A percentile compares a stretch with the other conserved stretches of the same genome.
Evolutionary conservation across 2,888 invertebrate species (phyloP).

Genomic region (Glyphotaelius pellucidus): DNA sequence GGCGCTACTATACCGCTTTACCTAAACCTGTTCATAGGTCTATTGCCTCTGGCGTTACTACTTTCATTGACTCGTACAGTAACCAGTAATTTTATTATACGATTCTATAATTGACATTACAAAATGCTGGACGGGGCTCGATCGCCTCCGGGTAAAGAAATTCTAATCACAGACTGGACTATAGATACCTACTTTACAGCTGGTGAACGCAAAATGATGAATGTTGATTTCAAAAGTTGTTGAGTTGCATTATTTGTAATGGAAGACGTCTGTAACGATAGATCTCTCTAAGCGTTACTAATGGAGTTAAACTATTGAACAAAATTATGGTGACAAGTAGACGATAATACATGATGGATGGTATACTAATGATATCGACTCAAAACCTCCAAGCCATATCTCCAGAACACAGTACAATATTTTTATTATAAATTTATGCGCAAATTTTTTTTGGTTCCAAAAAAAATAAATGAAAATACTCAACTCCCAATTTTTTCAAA

Average conservation of each 20-base stretch:
- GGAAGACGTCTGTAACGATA: neutral
- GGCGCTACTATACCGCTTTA: neutral
- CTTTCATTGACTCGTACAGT: neutral
- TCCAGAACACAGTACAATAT: no score
- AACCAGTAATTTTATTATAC: neutral
- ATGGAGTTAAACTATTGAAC: neutral
- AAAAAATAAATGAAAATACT: no score
- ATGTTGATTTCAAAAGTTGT: neutral
- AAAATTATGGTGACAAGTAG: neutral
- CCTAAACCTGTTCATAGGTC: neutral
- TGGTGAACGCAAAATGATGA: neutral
- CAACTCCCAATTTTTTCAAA: no score
- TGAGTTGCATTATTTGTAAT: neutral
- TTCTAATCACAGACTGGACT: neutral
- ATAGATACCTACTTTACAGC: neutral
- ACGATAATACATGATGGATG: neutral
- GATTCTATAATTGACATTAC: neutral
- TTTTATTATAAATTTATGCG: no score
- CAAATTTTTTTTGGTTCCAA: no score
- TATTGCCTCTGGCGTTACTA: neutral
- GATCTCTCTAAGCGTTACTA: neutral
- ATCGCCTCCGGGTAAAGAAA: neutral
- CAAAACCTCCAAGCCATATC: no score
- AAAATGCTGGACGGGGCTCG: neutral
- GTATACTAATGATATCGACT: neutral